phyloP scores from a whole-genome alignment of 2,888 invertebrate species.

The Platypus cylindrus region DNA sequence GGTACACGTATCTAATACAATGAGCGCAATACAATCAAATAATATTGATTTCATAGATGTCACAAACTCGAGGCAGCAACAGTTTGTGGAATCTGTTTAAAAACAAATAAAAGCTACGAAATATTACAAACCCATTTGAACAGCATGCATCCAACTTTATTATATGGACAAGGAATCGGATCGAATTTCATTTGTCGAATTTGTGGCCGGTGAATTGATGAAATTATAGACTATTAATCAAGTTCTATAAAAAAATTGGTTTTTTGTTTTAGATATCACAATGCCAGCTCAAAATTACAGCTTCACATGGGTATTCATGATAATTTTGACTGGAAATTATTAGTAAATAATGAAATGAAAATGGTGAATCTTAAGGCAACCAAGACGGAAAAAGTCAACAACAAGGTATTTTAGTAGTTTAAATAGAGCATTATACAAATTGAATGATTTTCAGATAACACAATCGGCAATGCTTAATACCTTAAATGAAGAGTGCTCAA shows the following conservation, averaged over 20 bases:
- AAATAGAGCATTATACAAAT: no score
- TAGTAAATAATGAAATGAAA: constrained; percentile 13
- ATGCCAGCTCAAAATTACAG: constrained; percentile 42
- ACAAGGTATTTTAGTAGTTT: no score
- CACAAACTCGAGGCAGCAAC: constrained; percentile 44
- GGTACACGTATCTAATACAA: constrained; percentile 20
- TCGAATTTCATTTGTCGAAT: constrained; percentile 45
- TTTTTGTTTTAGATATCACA: constrained; percentile 34
- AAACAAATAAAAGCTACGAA: constrained; percentile 40
- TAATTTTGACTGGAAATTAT: constrained; percentile 31
- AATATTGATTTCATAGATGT: constrained; percentile 23
- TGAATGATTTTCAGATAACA: no score
- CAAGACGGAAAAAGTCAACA: no score
- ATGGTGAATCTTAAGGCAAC: constrained; percentile 1
- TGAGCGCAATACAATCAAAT: background rate
- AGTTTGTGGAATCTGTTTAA: constrained; percentile 46
- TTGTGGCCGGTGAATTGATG: constrained; percentile 23
- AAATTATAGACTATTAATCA: background rate
- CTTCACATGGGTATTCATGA: constrained; percentile 46
- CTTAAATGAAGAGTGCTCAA: no score
- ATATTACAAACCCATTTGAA: constrained; percentile 32
- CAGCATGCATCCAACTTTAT: constrained; percentile 37
- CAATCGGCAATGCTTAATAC: no score
- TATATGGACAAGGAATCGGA: constrained; percentile 39
- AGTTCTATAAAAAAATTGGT: constrained; percentile 17